Evolutionary conservation across 2,113 vertebrate genomes (phyloP), one percentile per base, ranked within the genome.

Genomic region (Tachycineta bicolor): DNA sequence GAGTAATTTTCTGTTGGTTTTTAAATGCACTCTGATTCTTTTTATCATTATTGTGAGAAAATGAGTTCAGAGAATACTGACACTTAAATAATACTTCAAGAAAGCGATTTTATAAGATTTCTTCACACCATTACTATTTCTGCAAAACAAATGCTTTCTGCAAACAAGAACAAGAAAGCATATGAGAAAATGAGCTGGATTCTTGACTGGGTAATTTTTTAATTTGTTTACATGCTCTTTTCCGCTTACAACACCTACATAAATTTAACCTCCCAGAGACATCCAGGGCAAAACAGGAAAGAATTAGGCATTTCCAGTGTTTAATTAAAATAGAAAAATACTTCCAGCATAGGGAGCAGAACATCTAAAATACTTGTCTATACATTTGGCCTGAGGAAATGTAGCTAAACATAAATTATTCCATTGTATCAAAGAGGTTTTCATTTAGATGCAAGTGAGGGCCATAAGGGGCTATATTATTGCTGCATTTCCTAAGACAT

Each of bases 381-480:
- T 77, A 90, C 46, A 78, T 78, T 10, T 76, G 68, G 44, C 86
- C 84, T 90, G 39, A 96, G 64, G 64, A 96, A 90, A 39, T 81
- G 15, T 92, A 92, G 39, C 56, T 89, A 79, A 93, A 80, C 56
- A 74, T 60, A 90, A 86, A 93, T 95, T 94, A 89, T 67, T 94
- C 52, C 46, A 17, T 49, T 59, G 14, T 68, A 91, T 91, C 83
- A 83, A 94, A 84, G 10, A 74, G 46, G n/a, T 91, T 89, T 96
- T 84, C 21, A 58, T 94, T 95, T 81, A 94, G 75, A 63, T 89
- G 62, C 68, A 44, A 95, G 64, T 26, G 86, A 94, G 62, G 58
- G 41, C 71, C 86, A 73, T 91, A 63, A 93, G 71, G 74, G 88
- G 47, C 69, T 93, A 44, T 31, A 70, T 79, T 97, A 86, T 68